Percentiles rank a stretch among this genome's conserved stretches.
These are phyloP conservation scores for Aspidapion aeneum DNA, from an alignment of 2,888 invertebrate species.

Conservation along the genomic window DNA sequence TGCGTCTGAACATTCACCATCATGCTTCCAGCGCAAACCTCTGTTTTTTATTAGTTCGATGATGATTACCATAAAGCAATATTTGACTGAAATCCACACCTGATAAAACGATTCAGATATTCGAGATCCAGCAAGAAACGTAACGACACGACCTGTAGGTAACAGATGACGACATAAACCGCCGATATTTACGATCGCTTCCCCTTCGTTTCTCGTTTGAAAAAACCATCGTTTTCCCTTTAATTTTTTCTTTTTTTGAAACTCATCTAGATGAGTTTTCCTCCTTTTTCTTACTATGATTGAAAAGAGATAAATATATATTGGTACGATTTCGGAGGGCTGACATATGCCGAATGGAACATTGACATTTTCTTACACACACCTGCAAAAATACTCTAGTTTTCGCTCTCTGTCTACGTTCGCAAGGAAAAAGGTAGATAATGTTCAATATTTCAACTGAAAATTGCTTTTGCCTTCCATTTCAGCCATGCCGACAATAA, in stretches of 20 bases:
- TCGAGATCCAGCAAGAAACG: not conserved
- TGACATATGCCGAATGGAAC: too few species aligned
- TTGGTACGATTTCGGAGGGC: too few species aligned
- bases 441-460: slow-evolving; percentile 48
- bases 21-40: too few species aligned
- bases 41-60: too few species aligned
- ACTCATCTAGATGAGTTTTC: too few species aligned
- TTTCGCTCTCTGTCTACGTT: slow-evolving; percentile 39
- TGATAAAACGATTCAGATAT: too few species aligned
- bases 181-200: slow-evolving; percentile 49
- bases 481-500: slow-evolving; percentile 45
- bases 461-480: slow-evolving; percentile 50
- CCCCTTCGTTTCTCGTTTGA: slow-evolving; percentile 28
- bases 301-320: too few species aligned
- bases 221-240: not conserved
- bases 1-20: too few species aligned
- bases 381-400: slow-evolving; percentile 49
- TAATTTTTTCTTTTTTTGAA: too few species aligned
- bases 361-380: slow-evolving; percentile 29
- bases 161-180: slow-evolving; percentile 49
- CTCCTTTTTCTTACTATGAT: too few species aligned
- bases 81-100: not conserved
- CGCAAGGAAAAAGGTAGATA: slow-evolving; percentile 45
- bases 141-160: slow-evolving; percentile 35
- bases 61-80: too few species aligned